Evolutionary conservation across 2,888 invertebrate genomes (phyloP).

Genomic region (Acrocyrtus sp.): DNA sequence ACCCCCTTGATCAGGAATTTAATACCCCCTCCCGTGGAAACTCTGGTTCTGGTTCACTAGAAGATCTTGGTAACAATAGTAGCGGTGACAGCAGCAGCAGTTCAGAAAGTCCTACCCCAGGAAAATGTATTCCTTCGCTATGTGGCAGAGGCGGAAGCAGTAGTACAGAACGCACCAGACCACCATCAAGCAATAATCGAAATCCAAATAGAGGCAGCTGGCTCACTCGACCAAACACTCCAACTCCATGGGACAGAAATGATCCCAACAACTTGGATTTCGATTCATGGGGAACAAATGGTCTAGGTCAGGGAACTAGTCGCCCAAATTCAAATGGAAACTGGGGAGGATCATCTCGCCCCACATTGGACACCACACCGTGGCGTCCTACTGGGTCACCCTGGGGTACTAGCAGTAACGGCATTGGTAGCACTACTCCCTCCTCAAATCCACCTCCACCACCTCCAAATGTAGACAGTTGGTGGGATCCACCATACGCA

Average conservation of each 20-base stretch:
- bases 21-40: neutral
- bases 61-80: neutral
- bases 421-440: neutral
- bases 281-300: constrained; percentile 11
- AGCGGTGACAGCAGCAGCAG: neutral
- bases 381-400: constrained; percentile 31
- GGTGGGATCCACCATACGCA: constrained; percentile 1
- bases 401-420: constrained; percentile 12
- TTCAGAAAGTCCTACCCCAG: neutral
- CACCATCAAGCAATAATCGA: neutral
- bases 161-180: neutral
- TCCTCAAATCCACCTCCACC: constrained; percentile 8
- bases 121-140: neutral
- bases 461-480: neutral
- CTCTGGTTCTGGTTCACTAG: neutral
- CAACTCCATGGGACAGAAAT: neutral
- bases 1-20: neutral
- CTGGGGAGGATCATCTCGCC: constrained; percentile 19
- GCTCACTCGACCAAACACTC: too few species aligned
- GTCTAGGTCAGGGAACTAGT: neutral
- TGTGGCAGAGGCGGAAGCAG: neutral
- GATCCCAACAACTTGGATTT: constrained; percentile 4
- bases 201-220: neutral
- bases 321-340: neutral
- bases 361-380: neutral